These are phyloP conservation scores for Xenotilapia caudafasciata DNA, from an alignment of 2,113 vertebrate genomes.

Conservation along the genomic window DNA sequence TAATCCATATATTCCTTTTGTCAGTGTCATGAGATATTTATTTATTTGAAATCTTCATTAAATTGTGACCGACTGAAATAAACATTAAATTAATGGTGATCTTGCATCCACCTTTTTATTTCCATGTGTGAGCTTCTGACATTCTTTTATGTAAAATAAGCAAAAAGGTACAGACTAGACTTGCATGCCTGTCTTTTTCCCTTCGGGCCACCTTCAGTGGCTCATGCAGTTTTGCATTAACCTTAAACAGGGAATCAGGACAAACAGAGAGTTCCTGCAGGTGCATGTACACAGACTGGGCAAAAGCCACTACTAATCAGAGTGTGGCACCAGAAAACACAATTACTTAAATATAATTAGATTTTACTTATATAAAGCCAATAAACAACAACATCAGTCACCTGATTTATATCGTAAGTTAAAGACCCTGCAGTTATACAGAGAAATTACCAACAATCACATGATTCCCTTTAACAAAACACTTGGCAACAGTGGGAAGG, in stretches of 20 bases:
- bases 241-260: not conserved
- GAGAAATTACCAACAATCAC: rapidly evolving
- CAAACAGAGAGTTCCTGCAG: not conserved
- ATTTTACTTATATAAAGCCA: not conserved
- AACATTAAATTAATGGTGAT: not conserved
- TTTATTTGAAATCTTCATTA: not conserved
- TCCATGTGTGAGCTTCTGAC: not conserved
- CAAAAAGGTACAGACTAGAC: not conserved
- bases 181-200: not conserved
- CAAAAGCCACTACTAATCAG: not conserved
- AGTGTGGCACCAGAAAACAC: not conserved
- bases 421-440: not conserved
- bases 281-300: not conserved
- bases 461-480: not conserved
- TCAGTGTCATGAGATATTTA: not conserved
- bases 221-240: not conserved
- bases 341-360: not conserved
- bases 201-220: not conserved
- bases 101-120: not conserved
- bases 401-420: not conserved
- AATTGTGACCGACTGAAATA: not conserved
- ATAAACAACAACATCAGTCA: rapidly evolving
- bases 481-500: not conserved
- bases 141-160: not conserved
- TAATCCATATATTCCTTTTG: not conserved